Base-by-base conservation (phyloP, 2,797 vertebrate genomes). In the Hyperoplus immaculatus region DNA sequence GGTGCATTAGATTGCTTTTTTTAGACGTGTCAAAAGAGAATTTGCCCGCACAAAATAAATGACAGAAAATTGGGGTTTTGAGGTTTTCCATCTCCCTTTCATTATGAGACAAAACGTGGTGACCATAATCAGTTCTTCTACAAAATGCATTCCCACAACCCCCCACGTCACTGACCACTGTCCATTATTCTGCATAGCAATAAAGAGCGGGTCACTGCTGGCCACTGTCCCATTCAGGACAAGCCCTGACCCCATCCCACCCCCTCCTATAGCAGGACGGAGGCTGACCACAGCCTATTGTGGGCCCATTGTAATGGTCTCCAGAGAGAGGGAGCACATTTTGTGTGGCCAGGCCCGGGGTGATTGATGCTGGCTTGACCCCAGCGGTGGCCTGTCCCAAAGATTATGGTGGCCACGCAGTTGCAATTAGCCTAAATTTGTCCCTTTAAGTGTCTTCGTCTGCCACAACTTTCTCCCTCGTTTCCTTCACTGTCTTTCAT, bases 391-490 rank as follows among this genome's bases (percentile, higher is more conserved):
- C 66, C 4, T 80, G 84, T 75, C 90, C 89, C 84, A 87, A 78
- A 81, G 87, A 89, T 84, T 89, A 78, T 93, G 92, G 93, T 91
- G 93, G 94, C 91, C 92, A 82, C 36, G 85, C 91, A 92, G 91
- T 92, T 87, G 94, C 95, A 96, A 96, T 97, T 96, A 97, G 95
- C 90, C 92, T 78, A 78, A 92, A 95, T 95, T 94, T 95, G 89
- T 94, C 94, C 87, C 80, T 93, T 92, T 68, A 64, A 91, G 65
- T 75, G 77, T 77, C 64, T 42, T 49, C 82, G 60, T 91, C 92
- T 75, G 73, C 87, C 71, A 88, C 85, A 62, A 1, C 8, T 21
- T 54, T 18, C 13, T 3, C 15, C 9, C 9, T 21, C 51, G 8
- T 3, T 8, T 5, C 36, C 3, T 1, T 36, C 50, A 3, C 15